Conservation (phyloP, 2,888 invertebrate genomes). For the Gastracanthus pulcherrimus region DNA sequence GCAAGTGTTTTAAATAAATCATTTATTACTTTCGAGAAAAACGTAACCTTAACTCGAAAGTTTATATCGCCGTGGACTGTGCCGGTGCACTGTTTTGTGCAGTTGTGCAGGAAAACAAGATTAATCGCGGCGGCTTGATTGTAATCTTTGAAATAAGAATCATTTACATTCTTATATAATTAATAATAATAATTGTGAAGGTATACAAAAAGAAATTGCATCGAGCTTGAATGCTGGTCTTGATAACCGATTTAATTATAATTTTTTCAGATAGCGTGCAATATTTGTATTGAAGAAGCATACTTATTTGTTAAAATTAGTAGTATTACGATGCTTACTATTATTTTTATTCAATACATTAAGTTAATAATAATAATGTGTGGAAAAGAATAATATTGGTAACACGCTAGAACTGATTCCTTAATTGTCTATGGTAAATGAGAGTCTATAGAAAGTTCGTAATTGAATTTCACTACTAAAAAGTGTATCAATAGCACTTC, state of each 20-base stretch:
- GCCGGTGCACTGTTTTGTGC: conserved; percentile 37
- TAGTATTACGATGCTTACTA: too few relatives aligned
- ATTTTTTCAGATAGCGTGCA: too few relatives aligned
- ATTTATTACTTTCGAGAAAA: conserved; percentile 49
- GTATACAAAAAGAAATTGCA: not conserved
- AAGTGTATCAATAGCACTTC: too few relatives aligned
- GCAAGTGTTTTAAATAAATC: conserved; percentile 54
- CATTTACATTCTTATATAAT: conserved; percentile 43
- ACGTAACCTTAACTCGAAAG: conserved; percentile 23
- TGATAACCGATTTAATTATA: conserved; percentile 41
- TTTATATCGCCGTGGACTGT: not conserved
- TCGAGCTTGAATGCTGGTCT: conserved; percentile 4
- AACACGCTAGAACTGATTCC: too few relatives aligned
- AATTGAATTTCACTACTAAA: too few relatives aligned
- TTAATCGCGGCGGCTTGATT: conserved; percentile 45
- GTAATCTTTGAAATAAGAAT: conserved; percentile 48
- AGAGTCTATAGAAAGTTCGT: too few relatives aligned
- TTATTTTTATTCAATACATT: too few relatives aligned
- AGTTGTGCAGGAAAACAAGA: conserved; percentile 32
- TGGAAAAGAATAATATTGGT: too few relatives aligned
- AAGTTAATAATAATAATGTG: too few relatives aligned
- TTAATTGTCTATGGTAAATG: too few relatives aligned
- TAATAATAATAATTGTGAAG: conserved; percentile 28
- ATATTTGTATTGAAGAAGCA: too few relatives aligned
- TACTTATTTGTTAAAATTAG: too few relatives aligned